Percentiles rank a stretch among this genome's conserved stretches.
phyloP scores from a whole-genome alignment of 2,113 vertebrate species.

The Empidonax alnorum region DNA sequence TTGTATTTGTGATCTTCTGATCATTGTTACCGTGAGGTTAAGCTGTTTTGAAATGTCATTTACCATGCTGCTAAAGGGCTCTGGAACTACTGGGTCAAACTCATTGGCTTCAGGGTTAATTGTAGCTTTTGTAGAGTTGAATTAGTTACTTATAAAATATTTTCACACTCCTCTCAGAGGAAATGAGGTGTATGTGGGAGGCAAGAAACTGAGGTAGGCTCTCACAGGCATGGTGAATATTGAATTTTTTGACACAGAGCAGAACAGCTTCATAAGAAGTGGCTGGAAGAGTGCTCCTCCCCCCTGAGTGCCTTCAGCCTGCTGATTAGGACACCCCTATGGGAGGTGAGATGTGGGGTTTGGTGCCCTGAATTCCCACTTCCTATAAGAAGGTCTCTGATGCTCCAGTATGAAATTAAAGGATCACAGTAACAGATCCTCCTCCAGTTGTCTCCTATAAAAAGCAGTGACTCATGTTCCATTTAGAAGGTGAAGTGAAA shows the following conservation, averaged over 20 bases:
- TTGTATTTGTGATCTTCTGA: background rate
- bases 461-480: background rate
- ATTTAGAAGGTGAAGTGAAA: background rate
- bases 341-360: background rate
- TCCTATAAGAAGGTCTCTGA: background rate
- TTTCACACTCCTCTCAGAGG: background rate
- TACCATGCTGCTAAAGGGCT: background rate
- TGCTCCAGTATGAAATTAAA: background rate
- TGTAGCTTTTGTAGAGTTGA: background rate
- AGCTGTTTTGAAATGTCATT: background rate
- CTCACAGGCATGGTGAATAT: background rate
- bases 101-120: background rate
- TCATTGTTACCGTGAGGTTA: background rate
- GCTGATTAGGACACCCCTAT: background rate
- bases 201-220: background rate
- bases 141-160: background rate
- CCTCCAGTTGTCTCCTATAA: background rate
- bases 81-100: background rate
- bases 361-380: background rate
- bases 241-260: background rate
- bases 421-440: background rate
- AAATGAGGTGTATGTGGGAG: background rate
- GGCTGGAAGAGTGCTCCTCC: background rate
- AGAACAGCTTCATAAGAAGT: background rate
- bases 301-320: background rate